Conservation (phyloP, 2,888 invertebrate genomes). For the Abscondita cerata region DNA sequence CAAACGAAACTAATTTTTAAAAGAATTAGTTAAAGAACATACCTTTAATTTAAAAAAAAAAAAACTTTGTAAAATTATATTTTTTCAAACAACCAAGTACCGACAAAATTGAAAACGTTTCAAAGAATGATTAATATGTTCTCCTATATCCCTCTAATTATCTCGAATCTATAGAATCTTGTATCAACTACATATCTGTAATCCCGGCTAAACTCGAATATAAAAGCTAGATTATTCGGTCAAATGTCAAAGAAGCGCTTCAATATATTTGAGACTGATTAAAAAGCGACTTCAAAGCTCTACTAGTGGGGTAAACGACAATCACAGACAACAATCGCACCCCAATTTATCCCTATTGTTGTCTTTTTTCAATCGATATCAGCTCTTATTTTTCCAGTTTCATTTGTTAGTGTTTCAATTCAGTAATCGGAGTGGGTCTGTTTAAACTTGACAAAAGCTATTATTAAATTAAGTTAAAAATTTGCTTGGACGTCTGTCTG, state of each 20-base stretch:
- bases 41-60: too few species aligned
- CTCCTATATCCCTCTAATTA: slow-evolving; percentile 29
- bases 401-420: slow-evolving; percentile 57
- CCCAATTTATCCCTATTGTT: slow-evolving; percentile 59
- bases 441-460: slow-evolving; percentile 41
- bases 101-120: slow-evolving; percentile 15
- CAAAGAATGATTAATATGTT: slow-evolving; percentile 22
- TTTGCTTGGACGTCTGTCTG: slow-evolving; percentile 43
- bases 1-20: not conserved
- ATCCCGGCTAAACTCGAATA: slow-evolving; percentile 35
- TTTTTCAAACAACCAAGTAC: not conserved
- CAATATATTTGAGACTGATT: slow-evolving; percentile 58
- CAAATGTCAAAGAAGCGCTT: slow-evolving; percentile 59
- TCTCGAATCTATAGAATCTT: slow-evolving; percentile 33
- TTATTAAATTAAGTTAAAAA: slow-evolving; percentile 36
- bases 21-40: too few species aligned
- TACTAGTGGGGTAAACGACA: slow-evolving; percentile 57
- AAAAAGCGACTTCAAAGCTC: slow-evolving; percentile 59
- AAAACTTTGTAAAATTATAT: not conserved
- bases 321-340: slow-evolving; percentile 59
- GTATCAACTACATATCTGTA: slow-evolving; percentile 34
- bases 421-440: slow-evolving; percentile 43
- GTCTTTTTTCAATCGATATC: slow-evolving; percentile 60
- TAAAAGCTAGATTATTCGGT: slow-evolving; percentile 59
- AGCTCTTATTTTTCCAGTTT: slow-evolving; percentile 53